Evolutionary conservation across 2,113 vertebrate genomes (phyloP).

Genomic region (Seriola aureovittata): DNA sequence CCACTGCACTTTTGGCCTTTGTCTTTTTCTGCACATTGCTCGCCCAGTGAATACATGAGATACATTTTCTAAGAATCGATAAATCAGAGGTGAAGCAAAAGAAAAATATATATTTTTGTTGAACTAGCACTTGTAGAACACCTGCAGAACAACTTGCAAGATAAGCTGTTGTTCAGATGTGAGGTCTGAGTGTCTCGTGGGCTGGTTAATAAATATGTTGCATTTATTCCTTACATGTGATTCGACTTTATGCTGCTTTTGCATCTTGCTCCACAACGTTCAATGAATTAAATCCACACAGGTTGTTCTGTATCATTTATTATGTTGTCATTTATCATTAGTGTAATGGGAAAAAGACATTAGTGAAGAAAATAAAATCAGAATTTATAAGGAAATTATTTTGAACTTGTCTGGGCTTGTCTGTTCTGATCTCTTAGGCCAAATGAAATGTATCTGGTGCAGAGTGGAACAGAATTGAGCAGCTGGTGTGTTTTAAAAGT

Average conservation of each 20-base stretch:
- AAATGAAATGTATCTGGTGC: conserved; percentile 11
- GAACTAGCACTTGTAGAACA: background rate
- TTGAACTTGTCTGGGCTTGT: background rate
- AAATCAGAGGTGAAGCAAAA: conserved; percentile 9
- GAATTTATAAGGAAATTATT: background rate
- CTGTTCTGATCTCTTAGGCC: background rate
- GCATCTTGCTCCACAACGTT: background rate
- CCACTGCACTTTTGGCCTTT: conserved; percentile 3
- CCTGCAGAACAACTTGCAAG: background rate
- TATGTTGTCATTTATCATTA: background rate
- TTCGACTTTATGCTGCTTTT: background rate
- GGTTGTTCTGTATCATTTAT: background rate
- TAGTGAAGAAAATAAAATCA: background rate
- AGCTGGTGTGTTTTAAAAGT: conserved; percentile 38
- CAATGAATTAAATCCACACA: background rate
- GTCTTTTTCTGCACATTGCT: background rate
- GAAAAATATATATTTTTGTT: background rate
- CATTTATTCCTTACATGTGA: background rate
- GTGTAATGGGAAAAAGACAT: background rate
- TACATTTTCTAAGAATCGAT: conserved; percentile 3
- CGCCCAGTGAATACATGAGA: background rate
- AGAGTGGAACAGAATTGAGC: conserved; percentile 20
- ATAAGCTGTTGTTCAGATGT: background rate
- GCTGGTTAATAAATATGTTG: no score
- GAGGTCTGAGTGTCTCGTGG: background rate